Evolutionary conservation across 1,140 invertebrate genomes (phyloP).

Genomic region (Drosophila sulfurigaster): DNA sequence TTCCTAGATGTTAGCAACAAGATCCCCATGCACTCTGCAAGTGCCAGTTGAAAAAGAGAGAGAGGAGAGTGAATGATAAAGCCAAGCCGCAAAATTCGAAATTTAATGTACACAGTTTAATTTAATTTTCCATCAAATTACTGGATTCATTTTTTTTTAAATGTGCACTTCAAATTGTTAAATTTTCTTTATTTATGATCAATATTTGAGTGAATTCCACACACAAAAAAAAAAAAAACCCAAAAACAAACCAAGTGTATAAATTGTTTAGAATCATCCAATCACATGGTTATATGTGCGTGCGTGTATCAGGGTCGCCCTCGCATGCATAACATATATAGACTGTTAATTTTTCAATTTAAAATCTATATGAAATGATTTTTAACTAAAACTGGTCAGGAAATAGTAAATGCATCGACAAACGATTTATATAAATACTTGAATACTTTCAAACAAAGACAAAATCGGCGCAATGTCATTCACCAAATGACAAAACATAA

Average conservation of each 20-base stretch:
- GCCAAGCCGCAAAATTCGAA: conserved; percentile 50
- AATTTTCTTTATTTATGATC: conserved; percentile 40
- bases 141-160: conserved; percentile 38
- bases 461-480: conserved; percentile 29
- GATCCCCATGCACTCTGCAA: conserved; percentile 33
- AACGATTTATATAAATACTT: conserved; percentile 33
- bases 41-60: conserved; percentile 21
- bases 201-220: conserved; percentile 47
- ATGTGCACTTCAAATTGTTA: conserved; percentile 49
- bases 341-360: conserved; percentile 30
- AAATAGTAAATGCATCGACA: conserved; percentile 46
- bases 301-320: not conserved
- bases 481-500: conserved; percentile 37
- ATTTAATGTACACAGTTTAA: conserved; percentile 47
- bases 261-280: conserved; percentile 31
- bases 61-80: conserved; percentile 17
- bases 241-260: conserved; percentile 18
- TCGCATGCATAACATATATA: conserved; percentile 1
- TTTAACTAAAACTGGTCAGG: conserved; percentile 35
- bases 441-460: conserved; percentile 8
- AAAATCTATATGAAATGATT: conserved; percentile 35
- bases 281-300: conserved; percentile 13
- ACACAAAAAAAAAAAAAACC: conserved; percentile 17
- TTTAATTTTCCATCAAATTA: conserved; percentile 24
- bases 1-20: conserved; percentile 48